A percentile compares a stretch with the other conserved stretches of the same genome.
These are phyloP conservation scores for Meles meles DNA, from an alignment of 2,113 vertebrate genomes.

Conservation along the genomic window DNA sequence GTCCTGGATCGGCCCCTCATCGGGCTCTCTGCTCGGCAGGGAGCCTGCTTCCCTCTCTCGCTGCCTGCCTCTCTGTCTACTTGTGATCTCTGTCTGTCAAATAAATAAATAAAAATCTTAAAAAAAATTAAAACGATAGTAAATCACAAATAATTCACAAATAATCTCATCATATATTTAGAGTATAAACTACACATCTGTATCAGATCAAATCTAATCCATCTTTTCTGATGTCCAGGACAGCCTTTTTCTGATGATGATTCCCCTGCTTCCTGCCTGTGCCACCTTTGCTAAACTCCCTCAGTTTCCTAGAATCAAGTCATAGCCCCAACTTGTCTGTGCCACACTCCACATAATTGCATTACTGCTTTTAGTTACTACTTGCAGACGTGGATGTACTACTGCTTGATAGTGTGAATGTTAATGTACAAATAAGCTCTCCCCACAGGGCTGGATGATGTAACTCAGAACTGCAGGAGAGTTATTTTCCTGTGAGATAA, in stretches of 20 bases:
- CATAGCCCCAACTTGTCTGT: not conserved
- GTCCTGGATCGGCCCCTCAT: no score
- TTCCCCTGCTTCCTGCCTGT: not conserved
- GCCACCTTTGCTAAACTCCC: not conserved
- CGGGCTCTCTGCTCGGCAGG: no score
- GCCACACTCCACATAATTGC: not conserved
- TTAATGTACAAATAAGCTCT: not conserved
- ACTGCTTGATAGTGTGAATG: not conserved
- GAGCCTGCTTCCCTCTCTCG: no score
- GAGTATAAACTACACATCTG: not conserved
- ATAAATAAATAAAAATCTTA: no score
- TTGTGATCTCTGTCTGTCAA: no score
- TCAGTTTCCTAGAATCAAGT: not conserved
- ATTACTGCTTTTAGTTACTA: not conserved
- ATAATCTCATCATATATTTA: not conserved
- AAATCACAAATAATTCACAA: slow-evolving; percentile 6
- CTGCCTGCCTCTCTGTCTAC: no score
- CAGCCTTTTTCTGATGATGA: not conserved
- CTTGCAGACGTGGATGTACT: not conserved
- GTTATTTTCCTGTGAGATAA: not conserved
- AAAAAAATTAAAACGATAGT: not conserved
- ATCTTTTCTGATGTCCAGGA: not conserved
- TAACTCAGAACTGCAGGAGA: not conserved
- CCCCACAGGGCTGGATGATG: not conserved
- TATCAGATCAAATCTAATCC: not conserved